phyloP scores from a whole-genome alignment of 2,888 invertebrate species.

The Chaitophorus viminalis region DNA sequence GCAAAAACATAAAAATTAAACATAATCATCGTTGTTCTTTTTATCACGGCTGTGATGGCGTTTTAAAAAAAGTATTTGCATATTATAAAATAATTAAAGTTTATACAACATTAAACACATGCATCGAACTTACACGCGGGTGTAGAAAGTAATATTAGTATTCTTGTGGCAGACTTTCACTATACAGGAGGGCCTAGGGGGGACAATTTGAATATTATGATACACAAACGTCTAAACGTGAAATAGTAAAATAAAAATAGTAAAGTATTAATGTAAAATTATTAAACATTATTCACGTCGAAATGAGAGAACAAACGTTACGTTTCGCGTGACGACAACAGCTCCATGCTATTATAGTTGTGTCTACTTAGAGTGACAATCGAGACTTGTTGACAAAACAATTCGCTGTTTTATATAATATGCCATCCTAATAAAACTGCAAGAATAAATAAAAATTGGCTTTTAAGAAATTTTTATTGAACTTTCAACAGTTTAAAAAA shows the following conservation, averaged over 20 bases:
- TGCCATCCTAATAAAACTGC: background rate
- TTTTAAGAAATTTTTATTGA: slow-evolving; percentile 1
- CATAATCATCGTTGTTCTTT: background rate
- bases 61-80: background rate
- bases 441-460: background rate
- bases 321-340: too few relatives aligned
- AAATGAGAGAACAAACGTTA: background rate
- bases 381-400: background rate
- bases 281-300: background rate
- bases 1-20: background rate
- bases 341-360: too few relatives aligned
- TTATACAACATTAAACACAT: background rate
- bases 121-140: background rate
- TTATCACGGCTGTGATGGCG: background rate
- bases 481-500: background rate
- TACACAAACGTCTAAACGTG: background rate
- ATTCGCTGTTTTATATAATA: background rate
- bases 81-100: background rate
- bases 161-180: background rate
- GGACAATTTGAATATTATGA: too few relatives aligned
- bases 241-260: background rate
- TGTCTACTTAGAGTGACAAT: background rate
- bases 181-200: too few relatives aligned
- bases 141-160: background rate
- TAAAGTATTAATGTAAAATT: background rate